Conservation (phyloP, 2,888 invertebrate genomes). For the Cephus rjabovi region DNA sequence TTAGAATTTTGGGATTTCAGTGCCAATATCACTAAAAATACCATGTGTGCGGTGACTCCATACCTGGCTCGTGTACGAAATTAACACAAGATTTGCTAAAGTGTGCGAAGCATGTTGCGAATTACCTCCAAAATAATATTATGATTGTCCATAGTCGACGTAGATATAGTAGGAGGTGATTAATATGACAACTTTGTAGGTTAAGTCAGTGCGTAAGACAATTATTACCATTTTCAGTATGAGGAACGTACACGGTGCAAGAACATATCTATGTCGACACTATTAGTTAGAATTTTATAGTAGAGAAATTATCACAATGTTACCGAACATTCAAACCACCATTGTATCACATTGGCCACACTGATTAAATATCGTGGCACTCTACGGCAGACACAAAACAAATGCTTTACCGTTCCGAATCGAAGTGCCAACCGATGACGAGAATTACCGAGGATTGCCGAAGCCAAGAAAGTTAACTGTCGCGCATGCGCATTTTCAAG, state of each 20-base stretch:
- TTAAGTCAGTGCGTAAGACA: not conserved
- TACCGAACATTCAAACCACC: not conserved
- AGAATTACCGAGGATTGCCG: slow-evolving; percentile 13
- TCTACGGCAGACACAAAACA: slow-evolving; percentile 20
- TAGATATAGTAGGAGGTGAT: not conserved
- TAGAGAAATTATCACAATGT: not conserved
- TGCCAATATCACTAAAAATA: slow-evolving; percentile 51
- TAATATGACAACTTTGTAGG: not conserved
- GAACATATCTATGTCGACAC: not conserved
- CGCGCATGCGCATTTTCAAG: slow-evolving; percentile 8
- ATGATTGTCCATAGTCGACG: not conserved
- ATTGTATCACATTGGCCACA: not conserved
- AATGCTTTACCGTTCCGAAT: slow-evolving; percentile 1
- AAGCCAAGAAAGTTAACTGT: not conserved
- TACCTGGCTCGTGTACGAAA: slow-evolving; percentile 36
- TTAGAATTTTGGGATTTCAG: not conserved
- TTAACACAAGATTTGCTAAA: slow-evolving; percentile 31
- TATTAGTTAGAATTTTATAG: not conserved
- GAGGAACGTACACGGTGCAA: not conserved
- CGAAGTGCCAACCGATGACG: slow-evolving; percentile 18
- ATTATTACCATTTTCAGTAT: not conserved
- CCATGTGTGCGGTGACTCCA: slow-evolving; percentile 20
- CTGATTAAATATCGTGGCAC: slow-evolving; percentile 4
- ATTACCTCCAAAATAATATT: not conserved
- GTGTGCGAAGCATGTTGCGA: not conserved